Conservation (phyloP, 2,797 vertebrate species). For the Chaetophractus vellerosus region DNA sequence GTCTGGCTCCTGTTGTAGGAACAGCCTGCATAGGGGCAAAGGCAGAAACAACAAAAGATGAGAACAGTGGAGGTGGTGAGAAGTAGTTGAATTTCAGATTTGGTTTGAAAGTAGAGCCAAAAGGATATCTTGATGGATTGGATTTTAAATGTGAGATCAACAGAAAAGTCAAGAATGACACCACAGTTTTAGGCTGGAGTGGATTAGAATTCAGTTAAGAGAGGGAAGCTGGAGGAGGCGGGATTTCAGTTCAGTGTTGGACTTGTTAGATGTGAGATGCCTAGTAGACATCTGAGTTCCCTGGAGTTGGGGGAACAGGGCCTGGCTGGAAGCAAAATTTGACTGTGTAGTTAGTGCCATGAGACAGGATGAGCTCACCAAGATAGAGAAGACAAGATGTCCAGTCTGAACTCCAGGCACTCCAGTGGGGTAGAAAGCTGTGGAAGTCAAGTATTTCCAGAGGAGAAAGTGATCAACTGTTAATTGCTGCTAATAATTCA, state of each 20-base stretch:
- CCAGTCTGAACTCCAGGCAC: neutral
- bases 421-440: neutral
- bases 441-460: neutral
- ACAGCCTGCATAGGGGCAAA: neutral
- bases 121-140: neutral
- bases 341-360: neutral
- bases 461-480: neutral
- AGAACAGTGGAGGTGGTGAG: neutral
- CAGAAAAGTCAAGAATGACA: neutral
- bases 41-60: neutral
- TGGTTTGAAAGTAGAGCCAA: neutral
- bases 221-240: neutral
- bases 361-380: slow-evolving; percentile 42
- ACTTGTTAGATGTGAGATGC: neutral
- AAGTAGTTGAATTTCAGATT: neutral
- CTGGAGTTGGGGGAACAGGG: neutral
- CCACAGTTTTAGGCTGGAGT: neutral
- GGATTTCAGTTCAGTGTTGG: neutral
- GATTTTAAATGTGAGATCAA: slow-evolving; percentile 47
- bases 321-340: neutral
- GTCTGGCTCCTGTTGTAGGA: neutral
- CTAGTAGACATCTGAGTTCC: neutral
- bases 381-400: neutral
- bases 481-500: neutral
- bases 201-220: neutral